Evolutionary conservation across 2,797 vertebrate genomes (phyloP).

Genomic region (Neoniphon sammara): DNA sequence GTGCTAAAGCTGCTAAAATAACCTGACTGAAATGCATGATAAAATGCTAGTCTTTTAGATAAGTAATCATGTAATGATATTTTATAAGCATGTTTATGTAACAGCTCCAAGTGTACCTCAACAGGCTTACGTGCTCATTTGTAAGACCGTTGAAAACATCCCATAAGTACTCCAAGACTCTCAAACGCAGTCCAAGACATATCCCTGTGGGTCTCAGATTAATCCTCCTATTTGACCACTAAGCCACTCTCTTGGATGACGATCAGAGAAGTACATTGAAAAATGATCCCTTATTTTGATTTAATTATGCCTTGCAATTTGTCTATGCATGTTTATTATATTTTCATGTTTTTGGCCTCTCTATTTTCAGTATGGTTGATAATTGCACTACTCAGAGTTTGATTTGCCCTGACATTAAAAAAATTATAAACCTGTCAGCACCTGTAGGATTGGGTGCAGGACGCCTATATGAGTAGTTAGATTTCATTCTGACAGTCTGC

Average conservation of each 20-base stretch:
- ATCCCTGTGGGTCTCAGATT: neutral
- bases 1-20: neutral
- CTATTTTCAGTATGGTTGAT: conserved; percentile 1
- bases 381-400: conserved; percentile 3
- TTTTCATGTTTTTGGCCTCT: neutral
- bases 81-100: neutral
- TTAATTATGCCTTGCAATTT: neutral
- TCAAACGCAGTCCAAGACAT: neutral
- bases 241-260: neutral
- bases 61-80: neutral
- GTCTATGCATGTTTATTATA: neutral
- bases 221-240: neutral
- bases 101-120: neutral
- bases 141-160: neutral
- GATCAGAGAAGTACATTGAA: neutral
- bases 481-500: conserved; percentile 34
- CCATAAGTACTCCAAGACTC: neutral
- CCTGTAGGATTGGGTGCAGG: conserved; percentile 25
- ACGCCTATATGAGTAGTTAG: conserved; percentile 29
- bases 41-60: neutral
- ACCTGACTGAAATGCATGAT: neutral
- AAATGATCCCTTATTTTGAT: neutral
- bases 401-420: conserved; percentile 39
- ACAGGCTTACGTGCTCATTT: neutral
- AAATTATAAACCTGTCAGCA: conserved; percentile 70